These are phyloP conservation scores for Oryzias sinensis DNA, from an alignment of 2,797 vertebrate species.

Conservation along the genomic window DNA sequence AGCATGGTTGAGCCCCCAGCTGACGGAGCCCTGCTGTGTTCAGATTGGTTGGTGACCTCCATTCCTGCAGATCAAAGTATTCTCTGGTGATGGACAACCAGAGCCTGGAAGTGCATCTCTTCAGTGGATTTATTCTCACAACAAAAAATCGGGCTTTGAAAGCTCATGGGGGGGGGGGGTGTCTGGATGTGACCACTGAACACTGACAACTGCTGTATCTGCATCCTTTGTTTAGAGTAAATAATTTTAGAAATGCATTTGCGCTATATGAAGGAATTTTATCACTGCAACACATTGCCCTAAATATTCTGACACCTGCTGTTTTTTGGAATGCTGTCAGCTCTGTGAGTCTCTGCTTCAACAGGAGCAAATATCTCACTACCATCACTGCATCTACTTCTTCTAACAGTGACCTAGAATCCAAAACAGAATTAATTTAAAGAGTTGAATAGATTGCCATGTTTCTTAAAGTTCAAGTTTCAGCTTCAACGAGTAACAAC, in stretches of 20 bases:
- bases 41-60: slow-evolving; percentile 32
- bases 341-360: slow-evolving; percentile 23
- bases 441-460: not conserved
- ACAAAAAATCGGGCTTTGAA: slow-evolving; percentile 23
- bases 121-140: slow-evolving; percentile 50
- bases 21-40: slow-evolving; percentile 33
- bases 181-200: not conserved
- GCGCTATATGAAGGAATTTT: too few relatives aligned
- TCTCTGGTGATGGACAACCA: slow-evolving; percentile 45
- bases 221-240: slow-evolving; percentile 4
- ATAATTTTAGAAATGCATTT: not conserved
- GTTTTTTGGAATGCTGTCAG: slow-evolving; percentile 20
- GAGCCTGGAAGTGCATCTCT: slow-evolving; percentile 32
- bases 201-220: not conserved
- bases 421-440: slow-evolving; percentile 11
- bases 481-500: not conserved
- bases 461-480: slow-evolving; percentile 6
- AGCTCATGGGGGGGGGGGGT: too few relatives aligned
- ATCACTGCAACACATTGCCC: slow-evolving; percentile 3
- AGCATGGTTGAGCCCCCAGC: slow-evolving; percentile 17
- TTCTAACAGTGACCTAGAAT: slow-evolving; percentile 12
- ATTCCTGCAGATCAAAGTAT: slow-evolving; percentile 15
- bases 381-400: slow-evolving; percentile 4
- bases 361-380: slow-evolving; percentile 17
- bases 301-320: slow-evolving; percentile 26